Evolutionary conservation across 1,140 invertebrate genomes (phyloP).

Genomic region (Heliothis subflexa): DNA sequence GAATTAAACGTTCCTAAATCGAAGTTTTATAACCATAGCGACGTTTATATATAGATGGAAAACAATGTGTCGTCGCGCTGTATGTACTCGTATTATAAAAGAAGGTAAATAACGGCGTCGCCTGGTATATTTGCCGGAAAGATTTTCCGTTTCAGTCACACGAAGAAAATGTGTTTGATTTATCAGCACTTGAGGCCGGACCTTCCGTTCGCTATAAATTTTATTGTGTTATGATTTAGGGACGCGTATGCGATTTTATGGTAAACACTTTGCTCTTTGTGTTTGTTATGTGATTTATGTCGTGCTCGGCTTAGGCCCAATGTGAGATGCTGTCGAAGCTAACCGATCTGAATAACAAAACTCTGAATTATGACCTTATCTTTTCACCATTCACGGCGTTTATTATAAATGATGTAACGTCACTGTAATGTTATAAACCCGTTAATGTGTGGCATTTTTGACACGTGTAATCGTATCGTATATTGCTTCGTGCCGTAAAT

Average conservation of each 20-base stretch:
- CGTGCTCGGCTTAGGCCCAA: constrained; percentile 50
- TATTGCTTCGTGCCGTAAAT: constrained; percentile 31
- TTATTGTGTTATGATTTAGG: constrained; percentile 86
- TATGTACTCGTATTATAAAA: constrained; percentile 54
- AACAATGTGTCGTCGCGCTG: constrained; percentile 40
- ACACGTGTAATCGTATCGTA: constrained; percentile 35
- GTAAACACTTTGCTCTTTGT: constrained; percentile 84
- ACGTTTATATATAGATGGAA: constrained; percentile 36
- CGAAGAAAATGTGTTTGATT: constrained; percentile 84
- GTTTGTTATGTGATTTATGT: constrained; percentile 73
- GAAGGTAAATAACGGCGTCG: constrained; percentile 68
- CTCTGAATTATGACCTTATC: constrained; percentile 39
- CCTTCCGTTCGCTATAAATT: constrained; percentile 84
- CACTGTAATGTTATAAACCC: constrained; percentile 26
- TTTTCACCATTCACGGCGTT: neutral
- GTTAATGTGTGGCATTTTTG: constrained; percentile 17
- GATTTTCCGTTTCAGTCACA: constrained; percentile 78
- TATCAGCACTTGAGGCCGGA: constrained; percentile 85
- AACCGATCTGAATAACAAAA: constrained; percentile 58
- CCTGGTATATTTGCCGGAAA: constrained; percentile 77
- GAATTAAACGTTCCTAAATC: constrained; percentile 22
- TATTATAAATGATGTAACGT: constrained; percentile 23
- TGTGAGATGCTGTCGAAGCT: constrained; percentile 60
- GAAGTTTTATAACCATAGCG: constrained; percentile 26
- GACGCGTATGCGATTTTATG: constrained; percentile 82